Conservation (phyloP, 2,113 vertebrate genomes). For the Barnardius zonarius region DNA sequence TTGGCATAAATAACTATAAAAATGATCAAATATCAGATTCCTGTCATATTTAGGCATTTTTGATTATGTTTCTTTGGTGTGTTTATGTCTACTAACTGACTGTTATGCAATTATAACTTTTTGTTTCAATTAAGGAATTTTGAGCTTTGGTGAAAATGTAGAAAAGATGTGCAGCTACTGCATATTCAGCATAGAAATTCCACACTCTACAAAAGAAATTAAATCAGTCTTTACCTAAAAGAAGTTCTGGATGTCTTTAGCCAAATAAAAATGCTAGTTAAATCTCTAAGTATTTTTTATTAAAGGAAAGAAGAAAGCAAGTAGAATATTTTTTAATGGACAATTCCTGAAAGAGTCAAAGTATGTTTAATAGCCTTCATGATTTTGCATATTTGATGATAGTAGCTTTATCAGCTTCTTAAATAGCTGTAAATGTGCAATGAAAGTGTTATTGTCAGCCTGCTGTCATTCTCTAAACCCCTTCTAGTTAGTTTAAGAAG, state of each 20-base stretch:
- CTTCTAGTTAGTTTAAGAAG: neutral
- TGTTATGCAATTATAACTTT: neutral
- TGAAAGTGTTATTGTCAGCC: neutral
- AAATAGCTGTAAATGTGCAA: neutral
- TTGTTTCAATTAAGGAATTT: neutral
- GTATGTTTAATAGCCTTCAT: neutral
- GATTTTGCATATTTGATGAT: neutral
- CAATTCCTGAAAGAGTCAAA: neutral
- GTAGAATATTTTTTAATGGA: neutral
- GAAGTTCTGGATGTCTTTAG: neutral
- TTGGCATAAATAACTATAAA: neutral
- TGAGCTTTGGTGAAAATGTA: neutral
- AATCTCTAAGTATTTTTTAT: neutral
- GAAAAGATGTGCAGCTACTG: neutral
- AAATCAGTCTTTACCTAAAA: neutral
- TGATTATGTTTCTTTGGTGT: neutral
- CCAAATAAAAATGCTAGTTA: neutral
- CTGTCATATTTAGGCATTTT: neutral
- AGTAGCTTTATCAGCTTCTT: neutral
- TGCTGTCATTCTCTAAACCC: neutral
- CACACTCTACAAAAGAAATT: neutral
- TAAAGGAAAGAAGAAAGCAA: neutral
- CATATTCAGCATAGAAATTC: neutral
- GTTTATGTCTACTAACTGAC: neutral
- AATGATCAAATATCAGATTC: neutral